Base-by-base conservation (phyloP, 2,888 invertebrate genomes). In the Thymelicus acteon region DNA sequence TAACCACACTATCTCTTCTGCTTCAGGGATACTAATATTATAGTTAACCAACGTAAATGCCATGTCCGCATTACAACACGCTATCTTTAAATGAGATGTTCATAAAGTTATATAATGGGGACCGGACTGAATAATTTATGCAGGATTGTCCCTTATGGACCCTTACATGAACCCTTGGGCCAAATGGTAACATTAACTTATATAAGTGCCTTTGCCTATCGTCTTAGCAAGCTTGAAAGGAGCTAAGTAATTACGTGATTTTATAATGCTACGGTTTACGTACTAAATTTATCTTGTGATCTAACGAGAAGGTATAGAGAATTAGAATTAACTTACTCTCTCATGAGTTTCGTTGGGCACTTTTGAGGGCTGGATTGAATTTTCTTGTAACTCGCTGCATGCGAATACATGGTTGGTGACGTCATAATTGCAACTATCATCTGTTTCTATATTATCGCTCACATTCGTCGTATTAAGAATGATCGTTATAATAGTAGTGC, bases 91-190 rank as follows among this genome's bases (percentile, higher is more conserved):
- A 62, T 62, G 67, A 68, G 67, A 68, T 68, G 67, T 52, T 61
- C 67, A 68, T 68, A 68, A 68, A 68, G 54, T 68, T 68, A 68
- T 68, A 68, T 61, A 47, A 68, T 57, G 68, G 61, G 47, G 62
- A 62, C 68, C 62, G 68, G 62, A 62, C 68, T 54, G 57, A 62
- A 62, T 68, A 68, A 68, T 68, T 68, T 68, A 68, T 68, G 61
- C 68, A 62, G 68, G 68, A 68, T 62, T 62, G 54, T 68, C 54
- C 61, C 68, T 62, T 19, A 62, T 57, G 62, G 68, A 57, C 61
- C 68, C 62, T 68, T 62, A 68, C 44, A 49, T 15, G 37, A 68
- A 62, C 68, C 68, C 47, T 62, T 57, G 62, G 57, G 68, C 62
- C 47, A 52, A 62, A 68, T 52, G 47, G 62, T 44, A 62, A 60